Base-by-base conservation (phyloP, 2,797 vertebrate genomes). In the Silurus aristotelis region DNA sequence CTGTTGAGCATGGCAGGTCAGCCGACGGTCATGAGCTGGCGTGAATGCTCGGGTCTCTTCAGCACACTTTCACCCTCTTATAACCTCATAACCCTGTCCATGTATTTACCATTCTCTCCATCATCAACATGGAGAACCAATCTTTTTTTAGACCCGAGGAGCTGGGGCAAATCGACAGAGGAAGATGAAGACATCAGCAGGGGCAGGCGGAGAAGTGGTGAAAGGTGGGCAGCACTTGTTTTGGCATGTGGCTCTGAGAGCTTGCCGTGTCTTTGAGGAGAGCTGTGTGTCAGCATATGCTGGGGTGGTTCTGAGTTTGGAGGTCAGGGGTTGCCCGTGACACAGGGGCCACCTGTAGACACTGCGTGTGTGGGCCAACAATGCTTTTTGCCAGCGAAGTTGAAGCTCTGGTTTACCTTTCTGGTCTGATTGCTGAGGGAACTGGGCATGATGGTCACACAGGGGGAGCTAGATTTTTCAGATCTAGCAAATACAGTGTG, bases 1-100 rank as follows among this genome's bases (percentile, higher is more conserved):
- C 94, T 95, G 95, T 93, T 91, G 91, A 91, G 88, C 91, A 90
- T 90, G 87, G 91, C 91, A 86, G 94, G 95, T 95, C 95, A 95
- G 89, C 82, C 77, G 88, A 90, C 94, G 95, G 95, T 95, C 94
- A 95, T 90, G 92, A 91, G 92, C 94, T 93, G 93, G 92, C 87
- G 89, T 86, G 86, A 89, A 90, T 87, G 87, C 87, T 86, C 83
- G 64, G 64, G 85, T 85, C 86, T 88, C 87, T 91, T 92, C 91
- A 83, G 61, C 83, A 91, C 91, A 92, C 92, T 89, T 55, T 87
- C 83, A 77, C 82, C 84, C 87, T 66, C 75, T 87, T 63, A 56
- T 86, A 78, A 87, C 83, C 87, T 80, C 64, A 38, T 38, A 38
- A 38, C 84, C 22, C 2, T 27, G 25, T 83, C 43, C 17, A 19